Percentiles rank a stretch among this genome's conserved stretches.
phyloP scores from a whole-genome alignment of 2,888 invertebrate species.

The Eristalis intricaria region DNA sequence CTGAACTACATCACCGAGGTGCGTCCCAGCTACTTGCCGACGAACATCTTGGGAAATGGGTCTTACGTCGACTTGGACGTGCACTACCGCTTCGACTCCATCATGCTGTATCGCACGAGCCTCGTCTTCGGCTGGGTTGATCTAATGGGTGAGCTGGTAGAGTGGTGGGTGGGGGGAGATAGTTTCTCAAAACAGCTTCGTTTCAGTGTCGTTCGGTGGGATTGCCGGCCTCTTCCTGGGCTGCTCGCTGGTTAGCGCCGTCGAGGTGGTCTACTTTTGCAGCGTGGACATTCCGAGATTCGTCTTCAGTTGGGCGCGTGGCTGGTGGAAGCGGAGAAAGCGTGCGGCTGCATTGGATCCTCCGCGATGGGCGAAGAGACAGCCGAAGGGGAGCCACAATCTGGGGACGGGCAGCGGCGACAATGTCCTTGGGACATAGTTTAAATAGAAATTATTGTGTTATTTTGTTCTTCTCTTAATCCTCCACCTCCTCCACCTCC shows the following conservation, averaged over 20 bases:
- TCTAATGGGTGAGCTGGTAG: constrained; percentile 79
- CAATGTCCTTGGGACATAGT: constrained; percentile 15
- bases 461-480: no score
- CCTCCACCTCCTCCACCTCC: no score
- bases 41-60: constrained; percentile 75
- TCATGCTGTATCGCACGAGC: constrained; percentile 82
- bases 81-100: constrained; percentile 80
- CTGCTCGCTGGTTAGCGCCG: constrained; percentile 82
- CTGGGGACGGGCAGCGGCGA: constrained; percentile 23
- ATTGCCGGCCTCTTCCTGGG: constrained; percentile 82
- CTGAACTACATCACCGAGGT: constrained; percentile 78
- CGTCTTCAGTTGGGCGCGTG: constrained; percentile 47
- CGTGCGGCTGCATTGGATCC: neutral
- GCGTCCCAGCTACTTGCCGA: constrained; percentile 77
- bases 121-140: constrained; percentile 82
- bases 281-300: constrained; percentile 77
- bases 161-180: neutral
- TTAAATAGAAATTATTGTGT: constrained; percentile 33
- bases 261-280: constrained; percentile 81
- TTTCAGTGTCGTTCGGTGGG: constrained; percentile 82
- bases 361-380: constrained; percentile 24
- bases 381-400: constrained; percentile 12
- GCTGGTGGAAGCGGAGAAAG: constrained; percentile 35
- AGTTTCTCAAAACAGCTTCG: neutral
- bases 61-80: constrained; percentile 80